Evolutionary conservation across 2,888 invertebrate species (phyloP).

Genomic region (Meteorus cinctellus): DNA sequence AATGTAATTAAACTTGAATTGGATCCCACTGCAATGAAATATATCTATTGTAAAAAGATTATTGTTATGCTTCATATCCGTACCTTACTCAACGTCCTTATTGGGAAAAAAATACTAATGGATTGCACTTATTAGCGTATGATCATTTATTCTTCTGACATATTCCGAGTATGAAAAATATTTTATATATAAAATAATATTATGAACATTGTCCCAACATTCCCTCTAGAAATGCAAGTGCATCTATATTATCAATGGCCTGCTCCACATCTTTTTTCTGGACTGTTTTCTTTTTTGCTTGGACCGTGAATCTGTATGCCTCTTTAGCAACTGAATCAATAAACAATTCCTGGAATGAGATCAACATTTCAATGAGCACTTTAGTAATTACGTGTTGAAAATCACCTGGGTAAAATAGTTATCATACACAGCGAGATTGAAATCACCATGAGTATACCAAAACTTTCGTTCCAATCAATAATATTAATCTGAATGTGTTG

Average conservation of each 20-base stretch:
- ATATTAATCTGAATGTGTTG: too few species aligned
- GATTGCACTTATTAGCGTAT: conserved; percentile 6
- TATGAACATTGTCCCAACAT: conserved; percentile 78
- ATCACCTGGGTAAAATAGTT: too few species aligned
- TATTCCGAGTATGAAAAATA: conserved; percentile 20
- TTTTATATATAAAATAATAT: conserved; percentile 8
- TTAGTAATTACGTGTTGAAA: too few species aligned
- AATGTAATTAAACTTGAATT: conserved; percentile 25
- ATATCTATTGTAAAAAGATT: conserved; percentile 11
- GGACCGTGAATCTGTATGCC: conserved; percentile 82
- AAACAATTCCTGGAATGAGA: conserved; percentile 84
- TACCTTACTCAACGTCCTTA: conserved; percentile 9
- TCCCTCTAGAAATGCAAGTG: conserved; percentile 90
- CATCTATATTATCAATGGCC: conserved; percentile 85
- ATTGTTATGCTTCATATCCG: neutral
- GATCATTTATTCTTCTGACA: conserved; percentile 37
- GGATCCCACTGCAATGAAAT: neutral
- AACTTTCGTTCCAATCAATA: too few species aligned
- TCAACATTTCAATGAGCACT: neutral
- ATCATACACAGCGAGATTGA: too few species aligned
- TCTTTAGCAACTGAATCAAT: conserved; percentile 87
- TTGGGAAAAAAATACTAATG: conserved; percentile 1
- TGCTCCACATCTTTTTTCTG: conserved; percentile 87
- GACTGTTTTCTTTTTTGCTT: conserved; percentile 88
- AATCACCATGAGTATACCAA: too few species aligned